Evolutionary conservation across 2,888 invertebrate species (phyloP).

Genomic region (Andrena bicolor): DNA sequence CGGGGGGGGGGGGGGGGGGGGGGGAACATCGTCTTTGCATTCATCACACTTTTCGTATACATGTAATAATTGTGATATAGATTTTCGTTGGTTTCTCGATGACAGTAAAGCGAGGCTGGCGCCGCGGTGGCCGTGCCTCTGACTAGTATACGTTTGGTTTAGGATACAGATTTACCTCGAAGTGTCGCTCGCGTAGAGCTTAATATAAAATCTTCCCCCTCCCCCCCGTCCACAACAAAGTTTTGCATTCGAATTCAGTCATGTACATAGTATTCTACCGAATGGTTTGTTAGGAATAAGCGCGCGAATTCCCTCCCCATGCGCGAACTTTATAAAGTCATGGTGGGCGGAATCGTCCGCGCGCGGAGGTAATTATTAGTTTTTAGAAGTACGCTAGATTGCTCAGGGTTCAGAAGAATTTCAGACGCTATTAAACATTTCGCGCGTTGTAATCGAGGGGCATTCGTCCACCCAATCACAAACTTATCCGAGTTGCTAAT

Average conservation of each 20-base stretch:
- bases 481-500: conserved; percentile 47
- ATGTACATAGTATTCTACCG: conserved; percentile 70
- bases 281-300: conserved; percentile 50
- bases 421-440: conserved; percentile 48
- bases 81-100: conserved; percentile 28
- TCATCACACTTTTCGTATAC: conserved; percentile 11
- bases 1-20: background rate
- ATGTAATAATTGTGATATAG: conserved; percentile 31
- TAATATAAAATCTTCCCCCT: conserved; percentile 30
- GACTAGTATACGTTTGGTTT: conserved; percentile 27
- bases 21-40: background rate
- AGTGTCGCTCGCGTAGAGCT: conserved; percentile 31
- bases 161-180: conserved; percentile 27
- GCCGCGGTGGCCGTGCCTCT: background rate
- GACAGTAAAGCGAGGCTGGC: conserved; percentile 5
- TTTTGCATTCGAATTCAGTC: conserved; percentile 60
- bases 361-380: conserved; percentile 45
- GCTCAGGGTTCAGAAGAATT: conserved; percentile 75
- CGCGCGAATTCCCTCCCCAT: conserved; percentile 15
- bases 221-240: background rate
- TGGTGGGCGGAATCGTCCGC: conserved; percentile 45
- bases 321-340: conserved; percentile 40
- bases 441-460: conserved; percentile 24
- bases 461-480: conserved; percentile 18
- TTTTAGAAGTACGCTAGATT: conserved; percentile 67